phyloP scores from a whole-genome alignment of 1,140 invertebrate species.

The Macrosteles quadrilineatus region DNA sequence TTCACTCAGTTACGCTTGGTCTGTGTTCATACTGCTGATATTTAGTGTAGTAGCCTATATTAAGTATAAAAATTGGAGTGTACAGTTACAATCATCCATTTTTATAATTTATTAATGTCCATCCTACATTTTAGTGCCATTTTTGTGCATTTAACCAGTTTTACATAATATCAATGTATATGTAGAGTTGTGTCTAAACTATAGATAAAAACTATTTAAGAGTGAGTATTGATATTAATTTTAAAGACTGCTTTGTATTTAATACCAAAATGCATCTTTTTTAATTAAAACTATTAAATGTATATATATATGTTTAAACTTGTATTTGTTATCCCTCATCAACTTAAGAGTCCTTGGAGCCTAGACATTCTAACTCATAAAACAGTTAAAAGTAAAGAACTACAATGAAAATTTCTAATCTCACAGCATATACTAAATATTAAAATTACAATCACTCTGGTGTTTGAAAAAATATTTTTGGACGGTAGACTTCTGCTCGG shows the following conservation, averaged over 20 bases:
- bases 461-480: too few relatives aligned
- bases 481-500: too few relatives aligned
- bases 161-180: neutral
- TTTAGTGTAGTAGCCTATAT: neutral
- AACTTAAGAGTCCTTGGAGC: too few relatives aligned
- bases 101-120: neutral
- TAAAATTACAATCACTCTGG: too few relatives aligned
- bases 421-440: too few relatives aligned
- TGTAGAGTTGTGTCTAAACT: neutral
- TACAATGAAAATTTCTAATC: too few relatives aligned
- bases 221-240: neutral
- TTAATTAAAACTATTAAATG: neutral
- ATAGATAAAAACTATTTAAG: neutral
- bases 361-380: too few relatives aligned
- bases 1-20: slow-evolving; percentile 1
- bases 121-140: slow-evolving; percentile 22
- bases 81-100: neutral
- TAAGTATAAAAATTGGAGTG: neutral
- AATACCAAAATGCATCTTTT: slow-evolving; percentile 6
- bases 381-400: too few relatives aligned
- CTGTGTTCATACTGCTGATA: slow-evolving; percentile 17
- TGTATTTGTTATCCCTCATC: too few relatives aligned
- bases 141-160: slow-evolving; percentile 16
- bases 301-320: neutral
- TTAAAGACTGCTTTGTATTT: slow-evolving; percentile 20